These are phyloP conservation scores for Ranitomeya variabilis DNA, from an alignment of 2,113 vertebrate species.

Conservation along the genomic window DNA sequence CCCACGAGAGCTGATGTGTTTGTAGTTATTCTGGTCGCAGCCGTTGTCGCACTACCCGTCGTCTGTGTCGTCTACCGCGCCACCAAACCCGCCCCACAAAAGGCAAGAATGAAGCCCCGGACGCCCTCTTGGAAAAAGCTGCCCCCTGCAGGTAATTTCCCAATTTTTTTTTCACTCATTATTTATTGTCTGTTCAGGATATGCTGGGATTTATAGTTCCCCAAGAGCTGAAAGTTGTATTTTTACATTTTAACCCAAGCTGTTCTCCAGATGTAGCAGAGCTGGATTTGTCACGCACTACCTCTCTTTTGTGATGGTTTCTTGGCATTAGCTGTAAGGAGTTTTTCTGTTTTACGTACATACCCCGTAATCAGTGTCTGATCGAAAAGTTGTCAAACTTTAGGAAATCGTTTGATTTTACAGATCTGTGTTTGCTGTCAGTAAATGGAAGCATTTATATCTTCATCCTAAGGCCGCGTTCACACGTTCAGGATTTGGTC, in stretches of 20 bases:
- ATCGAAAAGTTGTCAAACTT: not conserved
- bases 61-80: not conserved
- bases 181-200: no score
- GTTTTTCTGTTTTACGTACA: not conserved
- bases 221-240: not conserved
- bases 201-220: not conserved
- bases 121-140: constrained; percentile 13
- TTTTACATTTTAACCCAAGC: not conserved
- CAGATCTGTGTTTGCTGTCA: not conserved
- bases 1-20: not conserved
- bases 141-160: constrained; percentile 25
- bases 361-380: not conserved
- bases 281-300: not conserved
- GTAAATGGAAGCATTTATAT: not conserved
- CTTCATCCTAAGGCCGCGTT: not conserved
- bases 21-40: not conserved
- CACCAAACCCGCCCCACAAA: not conserved
- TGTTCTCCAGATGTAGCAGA: not conserved
- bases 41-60: not conserved
- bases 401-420: not conserved
- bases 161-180: no score
- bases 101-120: constrained; percentile 20
- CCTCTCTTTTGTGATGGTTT: not conserved
- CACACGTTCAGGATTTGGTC: not conserved
- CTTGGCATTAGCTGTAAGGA: not conserved